Conservation (phyloP, 2,113 vertebrate genomes). For the Platysternon megacephalum region DNA sequence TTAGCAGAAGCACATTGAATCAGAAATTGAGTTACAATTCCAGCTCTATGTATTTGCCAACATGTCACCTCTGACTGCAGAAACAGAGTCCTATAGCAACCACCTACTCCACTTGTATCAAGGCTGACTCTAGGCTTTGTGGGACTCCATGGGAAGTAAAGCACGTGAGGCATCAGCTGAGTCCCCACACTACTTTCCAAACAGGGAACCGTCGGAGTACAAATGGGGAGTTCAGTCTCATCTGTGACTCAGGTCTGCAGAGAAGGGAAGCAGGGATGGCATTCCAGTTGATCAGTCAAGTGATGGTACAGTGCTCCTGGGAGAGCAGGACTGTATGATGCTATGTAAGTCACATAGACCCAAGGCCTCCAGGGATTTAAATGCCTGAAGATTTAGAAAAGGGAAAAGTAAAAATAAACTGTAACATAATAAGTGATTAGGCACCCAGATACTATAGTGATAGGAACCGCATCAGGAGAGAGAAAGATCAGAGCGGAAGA, state of each 20-base stretch:
- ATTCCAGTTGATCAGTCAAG: neutral
- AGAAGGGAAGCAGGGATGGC: neutral
- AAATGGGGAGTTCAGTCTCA: neutral
- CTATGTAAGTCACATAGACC: neutral
- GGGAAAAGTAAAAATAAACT: neutral
- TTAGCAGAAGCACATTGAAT: neutral
- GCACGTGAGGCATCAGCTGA: neutral
- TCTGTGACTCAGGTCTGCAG: neutral
- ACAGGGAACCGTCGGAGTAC: neutral
- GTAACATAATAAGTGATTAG: neutral
- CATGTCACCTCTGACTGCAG: neutral
- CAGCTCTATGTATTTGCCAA: neutral
- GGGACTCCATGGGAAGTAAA: neutral
- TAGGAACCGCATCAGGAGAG: neutral
- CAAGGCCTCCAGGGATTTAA: neutral
- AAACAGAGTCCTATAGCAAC: neutral
- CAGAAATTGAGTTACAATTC: neutral
- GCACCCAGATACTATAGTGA: neutral
- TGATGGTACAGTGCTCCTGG: neutral
- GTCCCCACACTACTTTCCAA: neutral
- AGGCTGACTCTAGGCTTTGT: neutral
- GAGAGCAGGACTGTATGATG: fast-evolving
- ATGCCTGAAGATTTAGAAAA: neutral
- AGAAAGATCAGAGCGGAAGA: neutral
- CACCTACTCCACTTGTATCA: neutral